phyloP scores from a whole-genome alignment of 2,888 invertebrate species.

The Myopa tessellatipennis region DNA sequence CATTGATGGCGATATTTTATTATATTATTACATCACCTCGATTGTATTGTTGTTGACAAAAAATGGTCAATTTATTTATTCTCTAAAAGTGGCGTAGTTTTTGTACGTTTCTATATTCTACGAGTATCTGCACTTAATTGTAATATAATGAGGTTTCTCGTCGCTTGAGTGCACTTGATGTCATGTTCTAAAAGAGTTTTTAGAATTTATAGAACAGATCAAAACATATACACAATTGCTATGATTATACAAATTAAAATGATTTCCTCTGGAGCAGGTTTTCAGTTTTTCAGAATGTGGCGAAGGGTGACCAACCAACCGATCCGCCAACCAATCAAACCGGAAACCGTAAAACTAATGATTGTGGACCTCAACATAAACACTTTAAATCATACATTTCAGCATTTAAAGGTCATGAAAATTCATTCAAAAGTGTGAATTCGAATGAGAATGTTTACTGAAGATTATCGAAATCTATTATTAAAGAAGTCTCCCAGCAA shows the following conservation, averaged over 20 bases:
- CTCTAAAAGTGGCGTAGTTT: not conserved
- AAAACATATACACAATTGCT: not conserved
- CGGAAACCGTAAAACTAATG: not conserved
- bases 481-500: too few relatives aligned
- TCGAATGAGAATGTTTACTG: not conserved
- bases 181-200: not conserved
- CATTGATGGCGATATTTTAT: too few relatives aligned
- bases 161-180: not conserved
- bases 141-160: not conserved
- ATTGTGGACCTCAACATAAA: not conserved
- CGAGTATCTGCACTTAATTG: not conserved
- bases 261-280: not conserved
- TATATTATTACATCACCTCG: too few relatives aligned
- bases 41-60: too few relatives aligned
- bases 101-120: not conserved
- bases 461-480: not conserved
- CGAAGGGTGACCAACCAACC: slow-evolving; percentile 1
- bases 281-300: not conserved
- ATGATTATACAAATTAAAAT: not conserved
- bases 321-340: not conserved
- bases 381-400: too few relatives aligned
- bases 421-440: not conserved
- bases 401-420: not conserved
- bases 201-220: not conserved
- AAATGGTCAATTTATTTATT: too few relatives aligned